These are phyloP conservation scores for Oreohelix idahoensis DNA, from an alignment of 1,140 invertebrate genomes.

Conservation along the genomic window DNA sequence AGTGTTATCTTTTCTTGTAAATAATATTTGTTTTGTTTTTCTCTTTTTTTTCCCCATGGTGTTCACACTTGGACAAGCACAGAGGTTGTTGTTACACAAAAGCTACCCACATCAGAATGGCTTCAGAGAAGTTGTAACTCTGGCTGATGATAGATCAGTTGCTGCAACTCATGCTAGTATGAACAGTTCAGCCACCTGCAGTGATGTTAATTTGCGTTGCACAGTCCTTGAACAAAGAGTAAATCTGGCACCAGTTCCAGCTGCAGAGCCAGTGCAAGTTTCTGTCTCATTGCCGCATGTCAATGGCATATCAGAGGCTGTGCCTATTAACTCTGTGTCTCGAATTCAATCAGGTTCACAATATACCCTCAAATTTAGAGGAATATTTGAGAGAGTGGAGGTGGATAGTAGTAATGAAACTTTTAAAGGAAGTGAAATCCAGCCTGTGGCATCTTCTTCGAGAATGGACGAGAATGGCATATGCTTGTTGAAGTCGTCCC, in stretches of 20 bases:
- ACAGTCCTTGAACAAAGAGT: neutral
- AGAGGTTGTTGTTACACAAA: slow-evolving; percentile 40
- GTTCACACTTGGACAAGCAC: neutral
- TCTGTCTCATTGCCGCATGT: neutral
- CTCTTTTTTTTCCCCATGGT: too few relatives aligned
- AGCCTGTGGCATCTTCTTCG: neutral
- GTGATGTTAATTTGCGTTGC: neutral
- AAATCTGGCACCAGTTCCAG: neutral
- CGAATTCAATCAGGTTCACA: neutral
- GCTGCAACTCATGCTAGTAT: neutral
- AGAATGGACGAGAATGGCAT: slow-evolving; percentile 15
- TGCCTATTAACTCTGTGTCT: neutral
- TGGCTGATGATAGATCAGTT: neutral
- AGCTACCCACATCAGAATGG: slow-evolving; percentile 35
- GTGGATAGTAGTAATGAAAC: slow-evolving; percentile 30
- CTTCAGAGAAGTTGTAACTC: neutral
- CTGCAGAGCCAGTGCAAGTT: neutral
- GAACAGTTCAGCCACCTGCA: neutral
- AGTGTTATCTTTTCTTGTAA: neutral
- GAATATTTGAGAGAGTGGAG: slow-evolving; percentile 25
- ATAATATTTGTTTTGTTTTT: slow-evolving; percentile 11
- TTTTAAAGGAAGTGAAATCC: neutral
- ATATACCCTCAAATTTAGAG: slow-evolving; percentile 3
- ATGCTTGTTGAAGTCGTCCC: neutral
- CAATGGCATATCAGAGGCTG: neutral